These are phyloP conservation scores for Campylorhamphus procurvoides DNA, from an alignment of 2,113 vertebrate genomes.

Conservation along the genomic window DNA sequence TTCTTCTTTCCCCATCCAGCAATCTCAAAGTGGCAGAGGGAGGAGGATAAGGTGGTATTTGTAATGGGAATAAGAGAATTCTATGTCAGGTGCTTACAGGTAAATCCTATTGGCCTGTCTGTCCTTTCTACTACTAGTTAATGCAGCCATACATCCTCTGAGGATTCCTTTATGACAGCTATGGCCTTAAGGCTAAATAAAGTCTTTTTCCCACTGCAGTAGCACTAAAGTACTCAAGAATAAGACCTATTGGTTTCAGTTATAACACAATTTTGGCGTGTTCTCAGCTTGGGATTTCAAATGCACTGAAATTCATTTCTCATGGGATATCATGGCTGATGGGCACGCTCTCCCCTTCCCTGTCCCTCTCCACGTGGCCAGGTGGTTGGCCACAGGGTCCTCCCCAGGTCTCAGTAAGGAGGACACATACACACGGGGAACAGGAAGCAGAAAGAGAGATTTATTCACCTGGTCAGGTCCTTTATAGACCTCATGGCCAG, in stretches of 20 bases:
- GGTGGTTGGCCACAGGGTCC: too few species aligned
- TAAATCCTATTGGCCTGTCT: background rate
- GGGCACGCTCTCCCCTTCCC: too few species aligned
- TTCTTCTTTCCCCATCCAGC: background rate
- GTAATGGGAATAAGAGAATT: background rate
- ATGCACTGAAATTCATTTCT: background rate
- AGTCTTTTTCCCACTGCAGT: background rate
- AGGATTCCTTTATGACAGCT: background rate
- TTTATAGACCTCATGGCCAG: too few species aligned
- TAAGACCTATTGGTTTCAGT: background rate
- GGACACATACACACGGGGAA: too few species aligned
- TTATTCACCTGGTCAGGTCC: too few species aligned
- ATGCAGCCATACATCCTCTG: background rate
- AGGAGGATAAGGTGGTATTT: background rate
- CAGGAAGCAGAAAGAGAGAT: too few species aligned
- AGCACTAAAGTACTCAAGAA: background rate
- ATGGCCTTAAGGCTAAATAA: constrained; percentile 1
- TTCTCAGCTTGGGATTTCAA: background rate
- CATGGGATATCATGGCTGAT: too few species aligned
- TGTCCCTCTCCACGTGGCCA: too few species aligned
- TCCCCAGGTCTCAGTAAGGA: too few species aligned
- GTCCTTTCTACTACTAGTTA: background rate
- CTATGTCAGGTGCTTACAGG: background rate
- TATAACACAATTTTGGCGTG: background rate
- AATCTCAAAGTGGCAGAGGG: background rate